Conservation (phyloP, 2,888 invertebrate species). For the Scaeva pyrastri region DNA sequence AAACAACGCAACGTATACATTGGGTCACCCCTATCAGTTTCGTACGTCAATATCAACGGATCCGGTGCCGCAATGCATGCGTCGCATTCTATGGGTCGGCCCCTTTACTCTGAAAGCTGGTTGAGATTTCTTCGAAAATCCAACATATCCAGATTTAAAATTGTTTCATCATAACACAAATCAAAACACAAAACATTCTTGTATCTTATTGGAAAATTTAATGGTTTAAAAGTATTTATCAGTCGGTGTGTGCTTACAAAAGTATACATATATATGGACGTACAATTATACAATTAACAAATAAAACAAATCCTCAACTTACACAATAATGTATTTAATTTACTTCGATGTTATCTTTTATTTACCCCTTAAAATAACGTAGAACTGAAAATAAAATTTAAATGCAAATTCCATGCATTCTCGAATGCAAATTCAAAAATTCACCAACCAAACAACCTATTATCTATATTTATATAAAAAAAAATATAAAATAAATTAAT, state of each 20-base stretch:
- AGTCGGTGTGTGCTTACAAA: slow-evolving; percentile 70
- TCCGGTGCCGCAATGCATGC: too few species aligned
- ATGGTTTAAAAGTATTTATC: slow-evolving; percentile 65
- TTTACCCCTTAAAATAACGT: neutral
- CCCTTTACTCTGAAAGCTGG: too few species aligned
- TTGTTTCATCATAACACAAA: neutral
- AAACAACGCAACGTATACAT: too few species aligned
- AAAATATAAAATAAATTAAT: slow-evolving; percentile 56
- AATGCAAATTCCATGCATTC: slow-evolving; percentile 13
- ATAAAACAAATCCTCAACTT: slow-evolving; percentile 72
- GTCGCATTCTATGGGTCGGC: too few species aligned
- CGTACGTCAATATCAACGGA: too few species aligned
- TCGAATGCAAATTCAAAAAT: slow-evolving; percentile 31
- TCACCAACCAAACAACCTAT: slow-evolving; percentile 58
- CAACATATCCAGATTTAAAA: neutral
- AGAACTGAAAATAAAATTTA: neutral
- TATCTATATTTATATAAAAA: slow-evolving; percentile 51
- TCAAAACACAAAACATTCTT: neutral
- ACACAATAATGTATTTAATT: slow-evolving; percentile 3
- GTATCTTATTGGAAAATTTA: slow-evolving; percentile 61
- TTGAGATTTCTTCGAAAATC: too few species aligned
- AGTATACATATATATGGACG: slow-evolving; percentile 49
- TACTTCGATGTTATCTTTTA: slow-evolving; percentile 12
- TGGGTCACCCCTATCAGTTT: too few species aligned
- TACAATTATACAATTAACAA: slow-evolving; percentile 68